Base-by-base conservation (phyloP, 2,113 vertebrate species). In the Prietella phreatophila region DNA sequence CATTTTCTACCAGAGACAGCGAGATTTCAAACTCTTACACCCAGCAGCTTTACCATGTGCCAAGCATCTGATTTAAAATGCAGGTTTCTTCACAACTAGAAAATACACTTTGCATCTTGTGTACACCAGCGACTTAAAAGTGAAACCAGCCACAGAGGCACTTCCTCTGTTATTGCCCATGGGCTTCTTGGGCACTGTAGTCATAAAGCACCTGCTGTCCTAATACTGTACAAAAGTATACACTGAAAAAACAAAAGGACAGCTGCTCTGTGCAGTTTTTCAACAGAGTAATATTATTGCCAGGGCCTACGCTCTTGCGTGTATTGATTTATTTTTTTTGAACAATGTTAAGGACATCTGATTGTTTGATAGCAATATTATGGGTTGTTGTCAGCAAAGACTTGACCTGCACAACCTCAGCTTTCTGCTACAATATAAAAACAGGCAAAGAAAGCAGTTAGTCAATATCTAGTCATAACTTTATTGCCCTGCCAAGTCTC, bases 281-380 rank as follows among this genome's bases (percentile, higher is more conserved):
- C 82, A 53, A 67, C 27, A 20, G 61, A 67, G 61, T 67, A n/a
- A 67, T 84, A 67, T 67, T 84, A 67, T 30, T 67, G 82, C 82
- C 42, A 30, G 15, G 13, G 42, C n/a, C 42, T 84, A 61, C 67
- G 80, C 58, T 82, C 56, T 82, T 82, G 33, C 56, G 33, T 39
- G 39, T 84, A 84, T 84, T 84, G 82, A 84, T 84, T 84, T 84
- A n/a, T 83, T 30, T 55, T 14, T 76, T 76, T 78, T 63, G 58
- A 83, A 30, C 36, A 63, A 65, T 2, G 20, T 84, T 67, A 84
- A 84, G 61, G 61, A 84, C 82, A 67, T 65, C 60, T 84, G 82
- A 84, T 67, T 67, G 82, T 84, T 84, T 84, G 82, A 84, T 84
- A 30, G 61, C 61, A 67, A 53, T 84, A 50, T 84, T 67, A 84